Conservation (phyloP, 2,797 vertebrate species). For the Hippopotamyrus pictus region DNA sequence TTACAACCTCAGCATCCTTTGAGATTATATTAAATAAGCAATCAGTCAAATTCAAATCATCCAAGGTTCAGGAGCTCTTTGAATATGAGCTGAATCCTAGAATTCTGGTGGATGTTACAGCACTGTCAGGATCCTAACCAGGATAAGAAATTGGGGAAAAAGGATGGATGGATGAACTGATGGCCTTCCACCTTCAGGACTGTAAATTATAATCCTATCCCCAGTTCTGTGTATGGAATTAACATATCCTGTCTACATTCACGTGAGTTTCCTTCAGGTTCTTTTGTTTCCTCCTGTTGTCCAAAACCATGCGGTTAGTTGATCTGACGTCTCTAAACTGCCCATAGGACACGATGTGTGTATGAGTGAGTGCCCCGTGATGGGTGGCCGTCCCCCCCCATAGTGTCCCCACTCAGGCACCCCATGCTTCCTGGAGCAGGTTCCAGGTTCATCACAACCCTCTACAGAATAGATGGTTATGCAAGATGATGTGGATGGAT, state of each 20-base stretch:
- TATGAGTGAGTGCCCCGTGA: background rate
- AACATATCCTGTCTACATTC: background rate
- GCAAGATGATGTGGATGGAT: background rate
- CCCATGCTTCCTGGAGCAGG: background rate
- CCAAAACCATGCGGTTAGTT: background rate
- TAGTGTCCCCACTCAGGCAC: background rate
- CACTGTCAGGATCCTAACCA: background rate
- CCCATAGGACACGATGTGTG: background rate
- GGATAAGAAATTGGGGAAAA: background rate
- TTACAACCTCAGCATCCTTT: constrained; percentile 21
- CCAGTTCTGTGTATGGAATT: background rate
- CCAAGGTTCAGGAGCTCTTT: background rate
- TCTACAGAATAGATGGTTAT: background rate
- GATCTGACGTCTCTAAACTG: background rate
- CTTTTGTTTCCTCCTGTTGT: background rate
- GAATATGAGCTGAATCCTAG: background rate
- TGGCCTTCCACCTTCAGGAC: background rate
- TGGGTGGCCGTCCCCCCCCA: background rate
- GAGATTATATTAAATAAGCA: background rate
- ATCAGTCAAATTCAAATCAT: background rate
- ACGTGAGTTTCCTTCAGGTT: background rate
- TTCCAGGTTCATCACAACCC: background rate
- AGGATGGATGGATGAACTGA: background rate
- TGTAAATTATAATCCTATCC: background rate
- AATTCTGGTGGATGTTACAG: background rate